Conservation (phyloP, 2,797 vertebrate genomes). For the Aeoliscus strigatus region DNA sequence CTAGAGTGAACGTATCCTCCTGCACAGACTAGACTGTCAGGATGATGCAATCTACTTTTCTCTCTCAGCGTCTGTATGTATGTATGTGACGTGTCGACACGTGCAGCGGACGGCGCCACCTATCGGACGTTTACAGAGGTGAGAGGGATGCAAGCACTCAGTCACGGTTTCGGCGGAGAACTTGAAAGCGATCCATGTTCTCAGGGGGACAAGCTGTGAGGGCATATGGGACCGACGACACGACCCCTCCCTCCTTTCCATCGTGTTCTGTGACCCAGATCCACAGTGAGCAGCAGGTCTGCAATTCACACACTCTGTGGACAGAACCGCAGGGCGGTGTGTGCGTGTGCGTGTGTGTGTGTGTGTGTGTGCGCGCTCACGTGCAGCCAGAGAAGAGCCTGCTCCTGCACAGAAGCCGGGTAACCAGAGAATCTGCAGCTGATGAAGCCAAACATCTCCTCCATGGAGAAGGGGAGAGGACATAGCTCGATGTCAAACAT, state of each 20-base stretch:
- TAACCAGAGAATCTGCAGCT: constrained; percentile 98
- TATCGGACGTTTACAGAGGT: constrained; percentile 28
- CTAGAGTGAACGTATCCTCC: too few species aligned
- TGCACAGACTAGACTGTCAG: too few species aligned
- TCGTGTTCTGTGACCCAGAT: constrained; percentile 71
- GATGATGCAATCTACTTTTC: too few species aligned
- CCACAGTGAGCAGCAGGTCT: constrained; percentile 68
- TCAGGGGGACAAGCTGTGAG: constrained; percentile 50
- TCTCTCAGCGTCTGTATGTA: too few species aligned
- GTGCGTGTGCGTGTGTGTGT: constrained; percentile 28
- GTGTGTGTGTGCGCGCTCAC: constrained; percentile 74
- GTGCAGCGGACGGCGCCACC: constrained; percentile 12
- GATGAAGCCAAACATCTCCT: constrained; percentile 99
- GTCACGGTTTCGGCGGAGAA: constrained; percentile 49
- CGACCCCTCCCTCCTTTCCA: constrained; percentile 46
- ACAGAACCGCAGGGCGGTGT: constrained; percentile 49
- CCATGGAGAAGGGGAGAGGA: constrained; percentile 98
- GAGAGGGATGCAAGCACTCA: constrained; percentile 41
- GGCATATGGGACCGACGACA: constrained; percentile 57
- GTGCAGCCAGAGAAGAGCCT: constrained; percentile 96
- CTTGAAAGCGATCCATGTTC: constrained; percentile 54
- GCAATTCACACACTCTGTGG: constrained; percentile 64
- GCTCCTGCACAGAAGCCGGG: constrained; percentile 95
- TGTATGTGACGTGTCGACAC: too few species aligned
- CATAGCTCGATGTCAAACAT: constrained; percentile 99